Evolutionary conservation across 2,888 invertebrate species (phyloP), one percentile per base, ranked within the genome.

Genomic region (Tanytarsus gracilentus): DNA sequence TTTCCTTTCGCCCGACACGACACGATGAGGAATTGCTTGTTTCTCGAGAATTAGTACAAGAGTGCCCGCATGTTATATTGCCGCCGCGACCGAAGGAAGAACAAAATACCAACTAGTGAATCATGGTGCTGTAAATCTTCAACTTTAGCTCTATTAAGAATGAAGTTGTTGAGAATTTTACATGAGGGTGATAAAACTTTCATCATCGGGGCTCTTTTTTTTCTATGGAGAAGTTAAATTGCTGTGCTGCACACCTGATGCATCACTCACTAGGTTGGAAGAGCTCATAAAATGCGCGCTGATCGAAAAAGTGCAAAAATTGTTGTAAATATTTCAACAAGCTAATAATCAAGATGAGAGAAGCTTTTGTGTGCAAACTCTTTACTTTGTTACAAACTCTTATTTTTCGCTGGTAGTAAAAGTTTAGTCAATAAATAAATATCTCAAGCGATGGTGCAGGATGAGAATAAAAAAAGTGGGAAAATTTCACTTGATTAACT

Each of bases 71-170:
- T 44, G n/a, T n/a, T n/a, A n/a, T n/a, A n/a, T n/a, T n/a, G n/a
- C n/a, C n/a, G n/a, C n/a, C n/a, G n/a, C n/a, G n/a, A n/a, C n/a
- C n/a, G n/a, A n/a, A n/a, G n/a, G n/a, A n/a, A n/a, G n/a, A n/a
- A n/a, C n/a, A n/a, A n/a, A n/a, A n/a, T n/a, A n/a, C n/a, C n/a
- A 44, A 33, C n/a, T 11, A 18, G 14, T 49, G 49, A 49, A 49
- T 49, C 49, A 26, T 49, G 14, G 49, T 25, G 14, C 27, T 25
- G 49, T 49, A 25, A 49, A 49, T 49, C 49, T 49, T 25, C 44
- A 44, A 44, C n/a, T n/a, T n/a, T n/a, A n/a, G n/a, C n/a, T n/a
- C n/a, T n/a, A n/a, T n/a, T n/a, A 36, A 36, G 9, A 11, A 21
- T 8, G 11, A 21, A 23, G 9, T n/a, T 44, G 11, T 18, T 23